phyloP scores from a whole-genome alignment of 2,797 vertebrate species.

The Dromococcyx pavoninus region DNA sequence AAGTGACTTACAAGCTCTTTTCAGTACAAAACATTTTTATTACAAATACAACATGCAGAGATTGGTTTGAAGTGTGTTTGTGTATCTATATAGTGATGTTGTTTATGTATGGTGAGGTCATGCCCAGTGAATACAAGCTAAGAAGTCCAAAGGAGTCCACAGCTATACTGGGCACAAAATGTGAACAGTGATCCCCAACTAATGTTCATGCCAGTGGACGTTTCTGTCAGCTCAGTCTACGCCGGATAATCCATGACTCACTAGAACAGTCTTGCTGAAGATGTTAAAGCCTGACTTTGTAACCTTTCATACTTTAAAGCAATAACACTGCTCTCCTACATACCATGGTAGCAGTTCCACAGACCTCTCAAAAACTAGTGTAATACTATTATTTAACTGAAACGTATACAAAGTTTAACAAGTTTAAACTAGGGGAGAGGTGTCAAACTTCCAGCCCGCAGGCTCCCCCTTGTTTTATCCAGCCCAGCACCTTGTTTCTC shows the following conservation, averaged over 20 bases:
- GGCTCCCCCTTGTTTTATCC: too few relatives aligned
- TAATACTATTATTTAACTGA: background rate
- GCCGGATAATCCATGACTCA: background rate
- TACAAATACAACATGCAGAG: background rate
- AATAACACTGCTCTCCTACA: background rate
- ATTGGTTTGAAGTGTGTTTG: background rate
- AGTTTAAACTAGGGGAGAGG: background rate
- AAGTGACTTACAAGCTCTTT: background rate
- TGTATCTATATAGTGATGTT: too few relatives aligned
- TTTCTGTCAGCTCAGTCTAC: background rate
- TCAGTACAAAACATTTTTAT: background rate
- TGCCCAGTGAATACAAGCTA: background rate
- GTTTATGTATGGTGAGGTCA: background rate
- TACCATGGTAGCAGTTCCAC: background rate
- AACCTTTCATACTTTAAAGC: background rate
- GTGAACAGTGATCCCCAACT: background rate
- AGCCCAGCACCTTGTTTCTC: too few relatives aligned
- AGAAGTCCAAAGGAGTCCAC: background rate
- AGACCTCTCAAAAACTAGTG: background rate
- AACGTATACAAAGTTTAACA: background rate
- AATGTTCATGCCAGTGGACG: background rate
- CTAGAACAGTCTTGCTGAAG: background rate
- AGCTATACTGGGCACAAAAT: background rate
- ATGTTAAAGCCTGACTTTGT: background rate
- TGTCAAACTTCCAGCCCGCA: too few relatives aligned